Conservation (phyloP, 2,888 invertebrate species). For the Nemotelus nigrinus region DNA sequence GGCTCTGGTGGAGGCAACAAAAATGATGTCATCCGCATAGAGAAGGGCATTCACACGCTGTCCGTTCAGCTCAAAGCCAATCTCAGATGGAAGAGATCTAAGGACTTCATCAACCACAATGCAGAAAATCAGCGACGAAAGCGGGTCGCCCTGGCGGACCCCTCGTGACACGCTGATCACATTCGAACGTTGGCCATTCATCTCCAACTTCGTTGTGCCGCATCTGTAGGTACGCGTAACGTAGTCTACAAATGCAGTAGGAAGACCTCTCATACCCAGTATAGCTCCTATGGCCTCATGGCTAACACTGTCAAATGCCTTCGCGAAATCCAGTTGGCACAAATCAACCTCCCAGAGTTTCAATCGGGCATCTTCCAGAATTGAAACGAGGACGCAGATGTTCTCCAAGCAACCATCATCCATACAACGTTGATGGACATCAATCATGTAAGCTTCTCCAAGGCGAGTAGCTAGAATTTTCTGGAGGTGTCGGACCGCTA, state of each 20-base stretch:
- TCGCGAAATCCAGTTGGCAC: conserved; percentile 10
- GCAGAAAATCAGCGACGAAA: conserved; percentile 16
- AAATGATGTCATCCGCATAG: conserved; percentile 17
- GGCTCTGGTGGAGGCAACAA: neutral
- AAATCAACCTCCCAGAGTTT: neutral
- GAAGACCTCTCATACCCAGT: neutral
- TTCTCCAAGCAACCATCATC: conserved; percentile 19
- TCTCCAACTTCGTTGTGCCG: neutral
- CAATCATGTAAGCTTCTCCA: conserved; percentile 46
- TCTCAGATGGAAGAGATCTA: neutral
- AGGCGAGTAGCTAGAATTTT: conserved; percentile 1
- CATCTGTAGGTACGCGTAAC: neutral
- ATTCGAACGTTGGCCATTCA: neutral
- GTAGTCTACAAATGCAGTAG: neutral
- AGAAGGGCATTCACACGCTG: neutral
- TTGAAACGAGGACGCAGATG: neutral
- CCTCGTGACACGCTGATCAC: neutral
- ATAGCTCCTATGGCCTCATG: neutral
- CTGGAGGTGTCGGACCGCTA: neutral
- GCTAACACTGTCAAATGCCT: conserved; percentile 30
- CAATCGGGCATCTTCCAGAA: neutral
- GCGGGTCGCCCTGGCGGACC: conserved; percentile 29
- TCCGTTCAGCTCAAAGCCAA: neutral
- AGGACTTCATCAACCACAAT: conserved; percentile 13
- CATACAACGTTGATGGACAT: conserved; percentile 47